phyloP scores from a whole-genome alignment of 2,888 invertebrate genomes.

The Tinea semifulvella region DNA sequence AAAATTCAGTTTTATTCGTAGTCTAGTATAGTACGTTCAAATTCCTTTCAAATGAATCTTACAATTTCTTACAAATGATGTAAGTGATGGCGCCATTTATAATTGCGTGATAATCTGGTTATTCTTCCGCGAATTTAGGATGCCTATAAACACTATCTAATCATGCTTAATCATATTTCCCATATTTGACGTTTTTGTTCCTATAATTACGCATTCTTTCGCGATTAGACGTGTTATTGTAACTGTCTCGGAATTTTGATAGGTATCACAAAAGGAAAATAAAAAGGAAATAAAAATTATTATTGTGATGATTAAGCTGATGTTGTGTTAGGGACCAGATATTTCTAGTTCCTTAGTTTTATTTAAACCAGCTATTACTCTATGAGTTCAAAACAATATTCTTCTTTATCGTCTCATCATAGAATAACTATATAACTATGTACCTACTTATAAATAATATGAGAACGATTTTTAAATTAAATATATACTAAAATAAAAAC shows the following conservation, averaged over 20 bases:
- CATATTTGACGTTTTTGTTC: constrained; percentile 4
- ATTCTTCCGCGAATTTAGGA: constrained; percentile 8
- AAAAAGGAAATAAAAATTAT: too few relatives aligned
- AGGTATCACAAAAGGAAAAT: background rate
- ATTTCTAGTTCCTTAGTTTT: background rate
- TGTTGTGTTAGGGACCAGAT: background rate
- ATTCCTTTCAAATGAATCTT: background rate
- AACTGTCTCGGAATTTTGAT: background rate
- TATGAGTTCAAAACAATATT: too few relatives aligned
- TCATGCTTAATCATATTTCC: constrained; percentile 1
- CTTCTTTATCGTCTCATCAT: too few relatives aligned
- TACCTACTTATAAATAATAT: too few relatives aligned
- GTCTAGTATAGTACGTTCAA: too few relatives aligned
- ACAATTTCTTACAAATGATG: too few relatives aligned
- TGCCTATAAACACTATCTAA: constrained; percentile 7
- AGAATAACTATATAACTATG: too few relatives aligned
- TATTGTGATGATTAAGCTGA: background rate
- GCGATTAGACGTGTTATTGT: background rate
- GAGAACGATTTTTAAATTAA: too few relatives aligned
- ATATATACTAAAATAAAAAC: too few relatives aligned
- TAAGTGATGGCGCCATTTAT: background rate
- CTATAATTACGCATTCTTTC: constrained; percentile 4
- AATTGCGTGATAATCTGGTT: background rate
- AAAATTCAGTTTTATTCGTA: too few relatives aligned
- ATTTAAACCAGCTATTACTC: too few relatives aligned